Evolutionary conservation across 2,797 vertebrate genomes (phyloP).

Genomic region (Macropus fuliginosus): DNA sequence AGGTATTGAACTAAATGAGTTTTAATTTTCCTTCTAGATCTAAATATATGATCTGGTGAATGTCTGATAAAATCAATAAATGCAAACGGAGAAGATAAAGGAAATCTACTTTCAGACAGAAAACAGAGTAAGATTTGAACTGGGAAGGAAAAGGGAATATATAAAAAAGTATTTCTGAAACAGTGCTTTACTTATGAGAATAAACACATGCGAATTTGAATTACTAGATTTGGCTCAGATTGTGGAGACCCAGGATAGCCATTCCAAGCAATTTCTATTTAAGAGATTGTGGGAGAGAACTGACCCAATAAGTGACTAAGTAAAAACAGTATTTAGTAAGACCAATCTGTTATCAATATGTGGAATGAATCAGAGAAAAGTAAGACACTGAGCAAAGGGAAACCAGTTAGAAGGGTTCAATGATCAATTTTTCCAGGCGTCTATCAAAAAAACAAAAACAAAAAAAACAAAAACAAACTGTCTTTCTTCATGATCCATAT

Average conservation of each 20-base stretch:
- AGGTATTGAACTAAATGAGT: background rate
- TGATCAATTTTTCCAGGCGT: background rate
- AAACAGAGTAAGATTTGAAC: background rate
- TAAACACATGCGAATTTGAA: background rate
- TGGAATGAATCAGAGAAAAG: background rate
- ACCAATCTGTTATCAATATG: background rate
- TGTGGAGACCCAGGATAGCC: background rate
- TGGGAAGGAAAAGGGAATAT: background rate
- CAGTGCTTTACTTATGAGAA: background rate
- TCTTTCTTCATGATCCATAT: background rate
- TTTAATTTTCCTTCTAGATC: background rate
- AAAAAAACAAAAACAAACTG: background rate
- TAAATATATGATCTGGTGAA: background rate
- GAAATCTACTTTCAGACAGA: background rate
- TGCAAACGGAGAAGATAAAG: background rate
- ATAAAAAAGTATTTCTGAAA: background rate
- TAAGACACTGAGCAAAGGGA: background rate
- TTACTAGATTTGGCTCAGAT: background rate
- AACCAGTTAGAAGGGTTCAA: background rate
- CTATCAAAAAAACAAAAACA: background rate
- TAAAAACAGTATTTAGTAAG: conserved; percentile 5
- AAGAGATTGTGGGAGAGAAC: background rate
- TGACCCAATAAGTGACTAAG: background rate
- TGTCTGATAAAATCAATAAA: background rate
- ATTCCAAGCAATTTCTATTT: background rate